Conservation (phyloP, 2,888 invertebrate species). For the Drosophila falleni region DNA sequence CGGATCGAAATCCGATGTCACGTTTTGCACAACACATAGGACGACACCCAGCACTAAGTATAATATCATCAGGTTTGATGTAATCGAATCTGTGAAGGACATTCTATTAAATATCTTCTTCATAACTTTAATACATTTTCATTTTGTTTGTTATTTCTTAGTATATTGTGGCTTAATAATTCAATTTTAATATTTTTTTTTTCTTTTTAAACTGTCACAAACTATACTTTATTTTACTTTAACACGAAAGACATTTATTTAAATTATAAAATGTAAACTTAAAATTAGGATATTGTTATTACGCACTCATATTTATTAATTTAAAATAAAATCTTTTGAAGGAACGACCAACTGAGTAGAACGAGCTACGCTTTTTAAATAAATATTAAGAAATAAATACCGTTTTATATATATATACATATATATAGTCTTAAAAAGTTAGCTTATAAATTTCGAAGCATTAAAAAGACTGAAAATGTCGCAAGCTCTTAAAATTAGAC, state of each 20-base stretch:
- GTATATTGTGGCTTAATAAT: too few relatives aligned
- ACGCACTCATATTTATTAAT: conserved; percentile 37
- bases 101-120: not conserved
- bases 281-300: not conserved
- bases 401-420: not conserved
- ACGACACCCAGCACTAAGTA: conserved; percentile 11
- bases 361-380: conserved; percentile 24
- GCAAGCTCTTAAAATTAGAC: conserved; percentile 50
- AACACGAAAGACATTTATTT: not conserved
- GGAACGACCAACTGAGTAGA: conserved; percentile 29
- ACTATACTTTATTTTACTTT: too few relatives aligned
- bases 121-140: not conserved
- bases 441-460: conserved; percentile 61
- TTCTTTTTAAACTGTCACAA: too few relatives aligned
- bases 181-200: too few relatives aligned
- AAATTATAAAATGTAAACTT: not conserved
- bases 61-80: not conserved
- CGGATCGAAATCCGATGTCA: conserved; percentile 65
- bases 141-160: not conserved
- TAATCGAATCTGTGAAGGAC: conserved; percentile 10
- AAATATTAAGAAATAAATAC: not conserved
- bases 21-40: not conserved
- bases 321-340: not conserved
- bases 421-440: not conserved
- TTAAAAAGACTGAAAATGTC: conserved; percentile 58